Base-by-base conservation (phyloP, 2,888 invertebrate species). In the Eledona agricola region DNA sequence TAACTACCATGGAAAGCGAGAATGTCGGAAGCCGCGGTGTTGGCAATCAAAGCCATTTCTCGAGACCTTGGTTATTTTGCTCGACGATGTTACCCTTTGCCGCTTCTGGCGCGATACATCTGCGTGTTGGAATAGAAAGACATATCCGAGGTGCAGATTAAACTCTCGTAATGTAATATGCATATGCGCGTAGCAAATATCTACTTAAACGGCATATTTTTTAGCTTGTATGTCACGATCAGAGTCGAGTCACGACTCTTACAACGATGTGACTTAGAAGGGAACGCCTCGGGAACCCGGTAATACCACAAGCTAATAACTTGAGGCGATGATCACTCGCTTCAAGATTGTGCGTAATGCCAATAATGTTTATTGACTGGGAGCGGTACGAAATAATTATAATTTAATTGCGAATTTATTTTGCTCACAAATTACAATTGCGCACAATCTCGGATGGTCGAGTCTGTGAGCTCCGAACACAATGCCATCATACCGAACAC, bases 221-320 rank as follows among this genome's bases (percentile, higher is more conserved):
- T 71, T 68, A 62, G 56, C 58, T 60, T 64, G 67, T 69, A 65
- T 72, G 72, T 73, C 73, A 73, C 72, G 73, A 73, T 69, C 70
- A 58, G 65, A 66, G 65, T 62, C 69, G 57, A 71, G 73, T 73
- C 73, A 73, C 73, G 73, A 73, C 70, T 60, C 47, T 65, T 65
- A 58, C 66, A 62, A 69, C 67, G 66, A 67, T 67, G 66, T 60
- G 65, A 67, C 66, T 65, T 65, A 62, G 67, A 59, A 64, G 66
- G 64, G 63, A 67, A 66, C 69, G 67, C 66, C 69, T 64, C 60
- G 59, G 65, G 67, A 67, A 67, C 65, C 65, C 66, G 66, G 67
- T 68, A 69, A 69, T 69, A 69, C 62, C 66, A 66, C 67, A 64
- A 67, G 64, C 64, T 70, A 68, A 67, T 69, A 69, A 69, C 69